A percentile compares a stretch with the other conserved stretches of the same genome.
Conservation (phyloP, 2,888 invertebrate genomes). For the Ennomos quercinarius region DNA sequence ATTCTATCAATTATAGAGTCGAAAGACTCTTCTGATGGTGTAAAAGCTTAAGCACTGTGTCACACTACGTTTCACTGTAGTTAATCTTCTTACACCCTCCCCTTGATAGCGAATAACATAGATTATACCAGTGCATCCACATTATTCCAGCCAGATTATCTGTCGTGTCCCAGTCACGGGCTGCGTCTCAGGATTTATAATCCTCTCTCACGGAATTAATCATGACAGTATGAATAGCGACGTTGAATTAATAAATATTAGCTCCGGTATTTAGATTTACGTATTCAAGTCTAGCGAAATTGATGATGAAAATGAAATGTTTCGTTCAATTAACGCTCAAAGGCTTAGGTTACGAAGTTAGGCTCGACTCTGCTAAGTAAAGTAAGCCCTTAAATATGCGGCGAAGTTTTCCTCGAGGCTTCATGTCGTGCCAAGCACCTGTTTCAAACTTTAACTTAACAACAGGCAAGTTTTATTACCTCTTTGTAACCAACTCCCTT, state of each 20-base stretch:
- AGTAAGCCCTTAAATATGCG: conserved; percentile 17
- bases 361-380: conserved; percentile 3
- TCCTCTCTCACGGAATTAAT: conserved; percentile 56
- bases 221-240: conserved; percentile 40
- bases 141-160: conserved; percentile 67
- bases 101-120: conserved; percentile 63
- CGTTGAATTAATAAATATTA: conserved; percentile 34
- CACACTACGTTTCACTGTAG: conserved; percentile 49
- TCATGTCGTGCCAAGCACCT: conserved; percentile 34
- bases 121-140: conserved; percentile 66
- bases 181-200: conserved; percentile 56
- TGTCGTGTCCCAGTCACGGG: conserved; percentile 56
- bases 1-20: too few relatives aligned
- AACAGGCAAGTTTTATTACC: conserved; percentile 42
- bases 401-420: conserved; percentile 18
- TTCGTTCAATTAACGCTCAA: conserved; percentile 24
- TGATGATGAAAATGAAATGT: conserved; percentile 22
- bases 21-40: too few relatives aligned
- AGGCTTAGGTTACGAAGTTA: conserved; percentile 19
- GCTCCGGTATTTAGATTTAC: conserved; percentile 24
- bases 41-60: conserved; percentile 47
- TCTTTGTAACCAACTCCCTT: conserved; percentile 43
- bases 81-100: conserved; percentile 64
- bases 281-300: conserved; percentile 14
- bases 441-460: conserved; percentile 42